These are phyloP conservation scores for Lymantria dispar DNA, from an alignment of 2,888 invertebrate genomes.

Conservation along the genomic window DNA sequence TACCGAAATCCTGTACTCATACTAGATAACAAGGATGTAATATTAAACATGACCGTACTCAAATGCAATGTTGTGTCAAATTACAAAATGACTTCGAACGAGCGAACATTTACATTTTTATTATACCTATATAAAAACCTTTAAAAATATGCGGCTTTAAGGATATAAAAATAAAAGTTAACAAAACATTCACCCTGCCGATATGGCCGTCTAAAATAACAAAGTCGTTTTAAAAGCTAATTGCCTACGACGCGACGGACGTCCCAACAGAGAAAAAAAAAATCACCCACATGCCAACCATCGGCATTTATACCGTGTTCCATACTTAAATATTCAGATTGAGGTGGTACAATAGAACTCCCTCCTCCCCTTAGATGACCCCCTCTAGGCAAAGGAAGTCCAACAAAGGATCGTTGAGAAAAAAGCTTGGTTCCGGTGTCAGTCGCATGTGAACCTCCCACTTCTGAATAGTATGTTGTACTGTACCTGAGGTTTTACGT, in stretches of 20 bases:
- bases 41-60: too few species aligned
- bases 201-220: slow-evolving; percentile 11
- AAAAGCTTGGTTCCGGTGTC: slow-evolving; percentile 73
- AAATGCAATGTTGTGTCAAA: too few species aligned
- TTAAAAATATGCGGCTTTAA: background rate
- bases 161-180: background rate
- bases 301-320: slow-evolving; percentile 59
- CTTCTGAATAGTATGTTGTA: slow-evolving; percentile 35
- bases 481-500: slow-evolving; percentile 30
- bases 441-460: slow-evolving; percentile 53
- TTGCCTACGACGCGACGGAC: slow-evolving; percentile 22
- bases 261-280: slow-evolving; percentile 28
- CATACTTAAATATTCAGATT: slow-evolving; percentile 75
- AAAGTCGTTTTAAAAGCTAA: slow-evolving; percentile 27
- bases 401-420: slow-evolving; percentile 66
- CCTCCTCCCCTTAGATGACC: slow-evolving; percentile 32
- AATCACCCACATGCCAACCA: slow-evolving; percentile 30
- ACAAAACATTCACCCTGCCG: slow-evolving; percentile 12
- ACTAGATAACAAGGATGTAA: too few species aligned
- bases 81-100: too few species aligned
- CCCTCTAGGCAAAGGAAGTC: slow-evolving; percentile 56
- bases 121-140: background rate
- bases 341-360: slow-evolving; percentile 55
- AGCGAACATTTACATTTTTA: background rate
- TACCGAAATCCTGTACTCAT: too few species aligned